Base-by-base conservation (phyloP, 2,797 vertebrate genomes). In the Acrossocheilus fasciatus region DNA sequence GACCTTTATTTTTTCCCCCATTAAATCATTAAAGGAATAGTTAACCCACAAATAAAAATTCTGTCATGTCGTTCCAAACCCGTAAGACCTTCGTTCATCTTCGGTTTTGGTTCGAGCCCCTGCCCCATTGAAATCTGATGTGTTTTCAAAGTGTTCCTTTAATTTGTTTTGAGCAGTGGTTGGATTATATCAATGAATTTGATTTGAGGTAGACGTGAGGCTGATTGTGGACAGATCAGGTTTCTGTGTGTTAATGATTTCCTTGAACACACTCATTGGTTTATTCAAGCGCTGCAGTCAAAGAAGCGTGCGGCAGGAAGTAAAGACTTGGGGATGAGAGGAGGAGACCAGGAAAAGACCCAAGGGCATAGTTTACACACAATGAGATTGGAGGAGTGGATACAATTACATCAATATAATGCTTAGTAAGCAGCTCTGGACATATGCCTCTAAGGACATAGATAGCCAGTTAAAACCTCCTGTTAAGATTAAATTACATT, bases 181-280 rank as follows among this genome's bases (percentile, higher is more conserved):
- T 66, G 64, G 15, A 17, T 68, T 62, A 62, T 26, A 4, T 68
- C 30, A 36, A 68, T 68, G 15, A 4, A 17, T 68, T 30, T 87
- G 39, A 73, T 45, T 84, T 92, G 84, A 89, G 81, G 84, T 54
- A 83, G 57, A 90, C 88, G 84, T 76, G 83, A 88, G 83, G 68
- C 39, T 69, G 57, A 85, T 78, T 84, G 85, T 30, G 14, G 83
- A 78, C 80, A 17, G 90, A 91, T 93, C 87, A 77, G 45, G 83
- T 93, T 93, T 91, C 89, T 62, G 50, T 59, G 69, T 81, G 17
- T 85, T 91, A 90, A 90, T 86, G 84, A 78, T 82, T 88, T 90
- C 86, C 87, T 84, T 57, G 12, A 74, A 80, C 43, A 81, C 26
- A 50, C 57, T 64, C 23, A 68, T 26, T 77, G 30, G 34, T 76